Conservation (phyloP, 2,888 invertebrate genomes). For the Scrobipalpa costella region DNA sequence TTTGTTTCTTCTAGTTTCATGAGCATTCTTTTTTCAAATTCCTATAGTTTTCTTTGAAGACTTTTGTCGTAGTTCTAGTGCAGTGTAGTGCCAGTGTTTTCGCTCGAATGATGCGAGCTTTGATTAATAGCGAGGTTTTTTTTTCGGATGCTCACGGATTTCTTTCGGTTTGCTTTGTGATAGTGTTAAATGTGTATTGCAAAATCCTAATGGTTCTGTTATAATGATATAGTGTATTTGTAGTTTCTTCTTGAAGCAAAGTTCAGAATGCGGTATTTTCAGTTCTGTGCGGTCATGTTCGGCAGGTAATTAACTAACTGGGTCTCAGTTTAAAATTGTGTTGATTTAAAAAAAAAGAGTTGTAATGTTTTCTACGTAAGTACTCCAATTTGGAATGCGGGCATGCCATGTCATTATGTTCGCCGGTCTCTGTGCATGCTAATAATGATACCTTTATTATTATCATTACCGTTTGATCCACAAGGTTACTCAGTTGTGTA, state of each 20-base stretch:
- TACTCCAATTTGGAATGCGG: constrained; percentile 8
- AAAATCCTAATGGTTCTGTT: neutral
- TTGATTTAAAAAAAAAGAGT: neutral
- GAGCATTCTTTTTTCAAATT: neutral
- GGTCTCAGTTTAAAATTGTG: constrained; percentile 18
- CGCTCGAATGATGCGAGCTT: too few relatives aligned
- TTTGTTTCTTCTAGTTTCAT: neutral
- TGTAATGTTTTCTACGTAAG: constrained; percentile 24
- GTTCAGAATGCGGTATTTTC: constrained; percentile 61
- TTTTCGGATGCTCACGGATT: neutral
- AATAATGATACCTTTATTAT: constrained; percentile 12
- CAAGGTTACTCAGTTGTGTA: constrained; percentile 6
- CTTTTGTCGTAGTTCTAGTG: neutral
- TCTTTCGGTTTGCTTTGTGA: constrained; percentile 1
- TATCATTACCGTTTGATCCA: constrained; percentile 2
- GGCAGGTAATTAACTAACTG: constrained; percentile 56
- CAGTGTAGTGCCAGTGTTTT: neutral
- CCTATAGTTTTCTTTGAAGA: neutral
- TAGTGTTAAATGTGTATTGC: constrained; percentile 22
- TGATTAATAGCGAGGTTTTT: neutral
- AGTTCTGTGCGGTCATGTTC: constrained; percentile 66
- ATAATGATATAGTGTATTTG: neutral
- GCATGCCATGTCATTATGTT: constrained; percentile 29
- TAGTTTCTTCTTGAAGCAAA: neutral
- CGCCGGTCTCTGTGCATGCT: constrained; percentile 14